Conservation (phyloP, 2,797 vertebrate genomes). For the Lophotriccus pileatus region DNA sequence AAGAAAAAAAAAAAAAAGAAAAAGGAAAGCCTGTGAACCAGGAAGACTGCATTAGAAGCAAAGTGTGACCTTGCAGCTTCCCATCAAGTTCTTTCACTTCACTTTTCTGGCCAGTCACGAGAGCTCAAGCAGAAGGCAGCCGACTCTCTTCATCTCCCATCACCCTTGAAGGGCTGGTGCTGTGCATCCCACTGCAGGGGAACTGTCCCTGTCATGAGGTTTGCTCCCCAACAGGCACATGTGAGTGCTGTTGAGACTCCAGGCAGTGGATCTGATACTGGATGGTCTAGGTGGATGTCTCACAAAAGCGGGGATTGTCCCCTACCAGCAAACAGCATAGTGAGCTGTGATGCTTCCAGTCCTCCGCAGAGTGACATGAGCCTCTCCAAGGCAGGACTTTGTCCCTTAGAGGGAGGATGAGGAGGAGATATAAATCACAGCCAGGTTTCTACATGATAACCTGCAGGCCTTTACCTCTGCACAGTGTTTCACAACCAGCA, state of each 20-base stretch:
- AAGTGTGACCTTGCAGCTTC: slow-evolving; percentile 14
- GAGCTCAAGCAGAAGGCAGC: background rate
- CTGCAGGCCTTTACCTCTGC: background rate
- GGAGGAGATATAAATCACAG: background rate
- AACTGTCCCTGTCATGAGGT: accelerated
- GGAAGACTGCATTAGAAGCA: background rate
- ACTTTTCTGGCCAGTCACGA: slow-evolving; percentile 10
- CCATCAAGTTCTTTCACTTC: slow-evolving; percentile 40
- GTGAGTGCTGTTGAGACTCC: background rate
- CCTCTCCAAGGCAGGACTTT: background rate
- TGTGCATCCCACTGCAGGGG: background rate
- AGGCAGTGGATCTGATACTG: accelerated
- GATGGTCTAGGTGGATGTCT: background rate
- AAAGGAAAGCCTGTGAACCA: background rate
- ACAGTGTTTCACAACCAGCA: background rate
- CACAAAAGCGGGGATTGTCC: background rate
- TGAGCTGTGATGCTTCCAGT: background rate
- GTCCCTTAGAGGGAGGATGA: background rate
- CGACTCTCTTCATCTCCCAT: background rate
- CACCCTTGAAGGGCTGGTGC: background rate
- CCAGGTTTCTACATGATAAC: background rate
- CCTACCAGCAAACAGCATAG: background rate
- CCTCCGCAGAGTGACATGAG: background rate
- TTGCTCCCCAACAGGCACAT: accelerated
- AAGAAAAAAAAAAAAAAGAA: background rate